Evolutionary conservation across 2,888 invertebrate genomes (phyloP).

Genomic region (Maniola hyperantus): DNA sequence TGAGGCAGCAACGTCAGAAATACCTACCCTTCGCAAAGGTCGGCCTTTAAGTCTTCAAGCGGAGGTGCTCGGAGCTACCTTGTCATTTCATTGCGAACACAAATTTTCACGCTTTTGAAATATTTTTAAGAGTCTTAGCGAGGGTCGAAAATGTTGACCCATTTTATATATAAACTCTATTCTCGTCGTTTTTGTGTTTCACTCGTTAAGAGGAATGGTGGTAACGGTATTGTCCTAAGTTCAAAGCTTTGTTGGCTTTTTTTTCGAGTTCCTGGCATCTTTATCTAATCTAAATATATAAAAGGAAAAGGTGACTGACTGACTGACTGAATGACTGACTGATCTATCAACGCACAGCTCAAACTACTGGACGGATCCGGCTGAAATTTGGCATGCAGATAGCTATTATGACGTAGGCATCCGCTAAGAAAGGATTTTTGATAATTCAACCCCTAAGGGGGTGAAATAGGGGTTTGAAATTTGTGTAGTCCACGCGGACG

Average conservation of each 20-base stretch:
- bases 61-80: neutral
- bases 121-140: slow-evolving; percentile 27
- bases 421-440: too few species aligned
- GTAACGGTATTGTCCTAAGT: slow-evolving; percentile 6
- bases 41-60: neutral
- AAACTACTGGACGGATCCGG: too few species aligned
- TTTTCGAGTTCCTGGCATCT: neutral
- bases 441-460: too few species aligned
- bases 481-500: too few species aligned
- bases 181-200: slow-evolving; percentile 10
- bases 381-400: too few species aligned
- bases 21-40: neutral
- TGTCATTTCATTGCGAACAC: slow-evolving; percentile 20
- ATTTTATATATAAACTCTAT: slow-evolving; percentile 21
- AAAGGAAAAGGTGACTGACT: too few species aligned
- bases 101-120: slow-evolving; percentile 28
- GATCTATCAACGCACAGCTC: too few species aligned
- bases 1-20: slow-evolving; percentile 5
- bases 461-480: too few species aligned
- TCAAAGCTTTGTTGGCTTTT: slow-evolving; percentile 5
- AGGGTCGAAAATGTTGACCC: slow-evolving; percentile 27
- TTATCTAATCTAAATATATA: neutral
- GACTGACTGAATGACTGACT: too few species aligned
- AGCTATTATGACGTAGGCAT: too few species aligned
- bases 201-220: neutral